Conservation (phyloP, 2,113 vertebrate species). For the Astur gentilis region DNA sequence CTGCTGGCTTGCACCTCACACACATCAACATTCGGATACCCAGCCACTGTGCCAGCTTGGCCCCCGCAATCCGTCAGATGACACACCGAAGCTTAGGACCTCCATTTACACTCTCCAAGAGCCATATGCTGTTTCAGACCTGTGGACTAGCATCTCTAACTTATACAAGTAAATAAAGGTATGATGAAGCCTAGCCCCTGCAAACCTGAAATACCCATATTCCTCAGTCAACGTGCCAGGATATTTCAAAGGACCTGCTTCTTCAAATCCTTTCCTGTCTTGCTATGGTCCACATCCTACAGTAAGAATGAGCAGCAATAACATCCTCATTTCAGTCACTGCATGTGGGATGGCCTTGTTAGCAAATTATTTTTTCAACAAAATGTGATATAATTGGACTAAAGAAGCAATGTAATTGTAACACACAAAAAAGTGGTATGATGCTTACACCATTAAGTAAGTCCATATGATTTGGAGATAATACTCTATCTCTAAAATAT, state of each 20-base stretch:
- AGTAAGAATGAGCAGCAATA: not conserved
- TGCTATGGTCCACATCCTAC: not conserved
- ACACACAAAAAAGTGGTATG: not conserved
- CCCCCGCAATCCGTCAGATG: not conserved
- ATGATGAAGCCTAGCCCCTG: not conserved
- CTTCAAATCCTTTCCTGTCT: not conserved
- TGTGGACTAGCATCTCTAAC: not conserved
- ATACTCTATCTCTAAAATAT: not conserved
- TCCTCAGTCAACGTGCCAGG: not conserved
- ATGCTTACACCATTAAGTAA: not conserved
- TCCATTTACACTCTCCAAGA: not conserved
- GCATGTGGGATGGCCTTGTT: not conserved
- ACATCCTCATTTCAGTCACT: not conserved
- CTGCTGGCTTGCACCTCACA: not conserved
- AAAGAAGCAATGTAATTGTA: not conserved
- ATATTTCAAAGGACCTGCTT: not conserved
- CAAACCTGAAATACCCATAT: not conserved
- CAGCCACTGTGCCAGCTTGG: not conserved
- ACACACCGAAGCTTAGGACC: not conserved
- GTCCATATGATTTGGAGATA: not conserved
- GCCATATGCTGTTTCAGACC: not conserved
- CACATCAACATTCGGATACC: accelerated
- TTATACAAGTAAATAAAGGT: not conserved
- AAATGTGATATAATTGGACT: not conserved
- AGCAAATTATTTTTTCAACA: not conserved